Evolutionary conservation across 2,888 invertebrate species (phyloP), one percentile per base, ranked within the genome.

Genomic region (Ophioninae sp.): DNA sequence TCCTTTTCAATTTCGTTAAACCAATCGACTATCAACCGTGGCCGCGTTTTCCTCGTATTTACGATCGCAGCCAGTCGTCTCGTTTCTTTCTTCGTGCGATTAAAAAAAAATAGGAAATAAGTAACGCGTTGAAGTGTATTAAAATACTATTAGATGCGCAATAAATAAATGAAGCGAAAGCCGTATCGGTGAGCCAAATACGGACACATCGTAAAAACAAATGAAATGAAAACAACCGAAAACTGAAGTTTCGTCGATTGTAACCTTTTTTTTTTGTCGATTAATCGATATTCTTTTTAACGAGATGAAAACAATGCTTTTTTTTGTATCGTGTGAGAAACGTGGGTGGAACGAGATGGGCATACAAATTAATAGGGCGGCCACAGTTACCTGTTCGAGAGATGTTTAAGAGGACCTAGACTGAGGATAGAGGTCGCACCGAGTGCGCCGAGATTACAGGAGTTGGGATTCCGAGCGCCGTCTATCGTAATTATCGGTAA

Each of bases 381-480:
- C 87, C 87, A 88, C 87, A 90, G 91, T 92, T 92, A 92, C 90
- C 92, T 91, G 86, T 91, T 91, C 67, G 91, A 90, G 74, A 92
- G 87, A 86, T 93, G 94, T 91, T 95, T 95, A 0, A 96, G 93
- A 6, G 96, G 96, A 0, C 96, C 96, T 88, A 97, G 93, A 88
- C 96, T 95, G 76, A 97, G 92, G 80, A 96, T 94, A 10, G 95
- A 95, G 56, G 95, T 95, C 5, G 96, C 96, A 77, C 96, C 96
- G 9, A 96, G 93, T 8, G 95, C 95, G 73, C 94, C 94, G 86
- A 96, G 93, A 90, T 94, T 95, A 67, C 94, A 94, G 68, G 95
- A 92, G 78, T 93, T 93, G 0, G 95, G 94, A 89, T 95, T 95
- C 83, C 95, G 94, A 81, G 95, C 94, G 83, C 95, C 95, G 88